Evolutionary conservation across 2,888 invertebrate genomes (phyloP).

Genomic region (Colostygia pectinataria): DNA sequence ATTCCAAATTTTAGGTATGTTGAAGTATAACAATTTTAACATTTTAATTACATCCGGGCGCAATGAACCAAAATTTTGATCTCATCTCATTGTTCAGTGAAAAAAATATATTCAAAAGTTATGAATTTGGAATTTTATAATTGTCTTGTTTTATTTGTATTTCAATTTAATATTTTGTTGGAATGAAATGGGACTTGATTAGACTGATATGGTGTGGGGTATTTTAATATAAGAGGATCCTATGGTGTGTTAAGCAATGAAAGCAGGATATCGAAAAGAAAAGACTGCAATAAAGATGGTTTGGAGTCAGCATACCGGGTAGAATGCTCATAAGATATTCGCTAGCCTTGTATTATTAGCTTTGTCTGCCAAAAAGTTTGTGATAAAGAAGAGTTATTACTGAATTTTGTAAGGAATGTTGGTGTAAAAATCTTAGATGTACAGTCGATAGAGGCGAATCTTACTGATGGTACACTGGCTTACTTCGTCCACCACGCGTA

Average conservation of each 20-base stretch:
- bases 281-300: constrained; percentile 29
- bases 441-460: too few relatives aligned
- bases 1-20: constrained; percentile 51
- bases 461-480: too few relatives aligned
- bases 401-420: constrained; percentile 25
- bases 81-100: constrained; percentile 41
- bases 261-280: constrained; percentile 27
- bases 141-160: constrained; percentile 19
- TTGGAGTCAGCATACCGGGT: constrained; percentile 24
- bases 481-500: too few relatives aligned
- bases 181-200: constrained; percentile 23
- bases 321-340: constrained; percentile 26
- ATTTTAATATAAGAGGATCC: constrained; percentile 19
- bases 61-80: constrained; percentile 59
- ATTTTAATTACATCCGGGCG: constrained; percentile 43
- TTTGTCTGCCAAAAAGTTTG: constrained; percentile 51
- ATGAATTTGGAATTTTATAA: constrained; percentile 38
- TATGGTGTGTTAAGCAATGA: constrained; percentile 21
- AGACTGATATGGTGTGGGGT: constrained; percentile 27
- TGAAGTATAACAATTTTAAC: constrained; percentile 38
- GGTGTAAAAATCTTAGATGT: constrained; percentile 30
- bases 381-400: constrained; percentile 37
- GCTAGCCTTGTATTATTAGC: constrained; percentile 35
- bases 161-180: constrained; percentile 28
- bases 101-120: constrained; percentile 36